Percentiles rank a stretch among this genome's conserved stretches.
These are phyloP conservation scores for Himalopsyche kuldschensis DNA, from an alignment of 2,888 invertebrate genomes.

Conservation along the genomic window DNA sequence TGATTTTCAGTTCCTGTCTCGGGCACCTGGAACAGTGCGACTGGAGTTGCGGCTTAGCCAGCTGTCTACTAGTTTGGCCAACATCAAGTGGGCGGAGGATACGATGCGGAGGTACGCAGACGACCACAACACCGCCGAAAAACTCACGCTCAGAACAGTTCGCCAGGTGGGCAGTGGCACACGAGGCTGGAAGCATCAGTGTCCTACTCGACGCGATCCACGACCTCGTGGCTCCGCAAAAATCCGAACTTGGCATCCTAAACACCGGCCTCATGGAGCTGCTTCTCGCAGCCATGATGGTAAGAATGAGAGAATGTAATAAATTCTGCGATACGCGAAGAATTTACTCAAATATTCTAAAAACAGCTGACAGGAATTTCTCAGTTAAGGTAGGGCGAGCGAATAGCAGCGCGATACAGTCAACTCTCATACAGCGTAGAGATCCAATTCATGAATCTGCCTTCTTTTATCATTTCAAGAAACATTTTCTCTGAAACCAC, in stretches of 20 bases:
- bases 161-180: conserved; percentile 70
- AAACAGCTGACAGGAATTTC: too few relatives aligned
- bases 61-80: conserved; percentile 61
- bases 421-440: too few relatives aligned
- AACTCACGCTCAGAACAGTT: conserved; percentile 70
- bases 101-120: conserved; percentile 64
- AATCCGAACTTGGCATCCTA: conserved; percentile 37
- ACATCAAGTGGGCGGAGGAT: conserved; percentile 62
- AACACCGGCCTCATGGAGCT: conserved; percentile 15
- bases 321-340: too few relatives aligned
- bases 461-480: too few relatives aligned
- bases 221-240: conserved; percentile 60
- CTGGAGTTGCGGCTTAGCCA: conserved; percentile 65
- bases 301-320: not conserved
- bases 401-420: too few relatives aligned
- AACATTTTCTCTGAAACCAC: too few relatives aligned
- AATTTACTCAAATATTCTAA: too few relatives aligned
- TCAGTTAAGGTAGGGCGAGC: too few relatives aligned
- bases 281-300: conserved; percentile 10
- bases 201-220: conserved; percentile 69
- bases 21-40: conserved; percentile 41
- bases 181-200: conserved; percentile 65
- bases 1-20: not conserved
- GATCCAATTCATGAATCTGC: too few relatives aligned
- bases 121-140: conserved; percentile 61